Conservation (phyloP, 2,113 vertebrate species). For the Pontoporia blainvillei region DNA sequence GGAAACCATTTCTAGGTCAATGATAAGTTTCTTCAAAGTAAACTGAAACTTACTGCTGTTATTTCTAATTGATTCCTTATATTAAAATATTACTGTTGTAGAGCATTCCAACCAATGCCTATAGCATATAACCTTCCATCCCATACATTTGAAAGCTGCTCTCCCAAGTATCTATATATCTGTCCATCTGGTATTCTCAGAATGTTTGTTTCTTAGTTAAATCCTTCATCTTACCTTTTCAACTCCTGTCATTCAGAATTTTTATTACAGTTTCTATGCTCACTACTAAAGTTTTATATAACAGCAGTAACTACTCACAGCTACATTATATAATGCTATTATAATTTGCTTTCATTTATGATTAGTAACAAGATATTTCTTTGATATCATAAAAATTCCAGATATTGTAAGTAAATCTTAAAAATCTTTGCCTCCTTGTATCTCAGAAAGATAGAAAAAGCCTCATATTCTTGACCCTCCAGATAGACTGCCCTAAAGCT, state of each 20-base stretch:
- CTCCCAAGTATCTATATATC: conserved; percentile 1
- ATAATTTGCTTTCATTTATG: conserved; percentile 32
- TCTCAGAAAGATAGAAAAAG: not conserved
- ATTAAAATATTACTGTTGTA: not conserved
- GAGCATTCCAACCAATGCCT: not conserved
- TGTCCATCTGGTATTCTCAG: conserved; percentile 27
- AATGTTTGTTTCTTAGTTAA: not conserved
- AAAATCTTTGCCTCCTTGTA: not conserved
- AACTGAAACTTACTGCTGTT: conserved; percentile 22
- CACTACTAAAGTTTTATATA: not conserved
- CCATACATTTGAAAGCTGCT: not conserved
- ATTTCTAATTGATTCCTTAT: conserved; percentile 14
- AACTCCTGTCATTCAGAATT: not conserved
- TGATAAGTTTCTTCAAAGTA: conserved; percentile 33
- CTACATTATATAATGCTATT: not conserved
- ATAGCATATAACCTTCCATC: not conserved
- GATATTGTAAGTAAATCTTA: conserved; percentile 8
- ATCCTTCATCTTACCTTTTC: conserved; percentile 38
- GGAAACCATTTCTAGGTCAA: not conserved
- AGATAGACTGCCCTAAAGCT: not conserved
- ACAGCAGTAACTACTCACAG: not conserved
- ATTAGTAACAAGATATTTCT: conserved; percentile 5
- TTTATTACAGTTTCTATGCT: conserved; percentile 15
- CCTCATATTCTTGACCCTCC: not conserved
- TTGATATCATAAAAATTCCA: conserved; percentile 36